Percentiles rank a stretch among this genome's conserved stretches.
Evolutionary conservation across 2,888 invertebrate species (phyloP).

Genomic region (Imbricaverruca yamaguchii): DNA sequence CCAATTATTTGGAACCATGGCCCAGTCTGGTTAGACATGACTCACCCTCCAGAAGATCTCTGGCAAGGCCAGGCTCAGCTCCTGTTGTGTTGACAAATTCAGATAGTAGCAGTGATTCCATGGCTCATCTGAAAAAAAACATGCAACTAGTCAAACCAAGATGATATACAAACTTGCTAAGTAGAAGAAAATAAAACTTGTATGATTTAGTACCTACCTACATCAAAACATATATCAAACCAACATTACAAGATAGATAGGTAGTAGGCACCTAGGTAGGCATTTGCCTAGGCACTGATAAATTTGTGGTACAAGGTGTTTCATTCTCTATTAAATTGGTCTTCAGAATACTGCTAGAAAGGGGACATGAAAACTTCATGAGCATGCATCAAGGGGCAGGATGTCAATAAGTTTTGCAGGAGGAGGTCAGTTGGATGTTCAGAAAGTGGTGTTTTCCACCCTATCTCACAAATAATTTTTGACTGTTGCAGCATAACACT

Average conservation of each 20-base stretch:
- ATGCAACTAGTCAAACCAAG: not conserved
- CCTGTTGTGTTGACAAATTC: constrained; percentile 23
- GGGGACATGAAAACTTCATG: no score
- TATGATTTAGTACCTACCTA: not conserved
- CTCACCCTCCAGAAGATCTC: constrained; percentile 23
- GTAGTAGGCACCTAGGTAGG: no score
- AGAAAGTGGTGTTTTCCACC: no score
- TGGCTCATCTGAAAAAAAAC: not conserved
- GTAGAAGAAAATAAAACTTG: not conserved
- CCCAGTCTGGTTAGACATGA: not conserved
- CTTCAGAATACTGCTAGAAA: no score
- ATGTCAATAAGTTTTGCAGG: no score
- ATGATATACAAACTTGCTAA: not conserved
- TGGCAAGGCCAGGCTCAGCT: constrained; percentile 17
- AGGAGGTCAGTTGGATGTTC: no score
- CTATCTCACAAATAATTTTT: not conserved
- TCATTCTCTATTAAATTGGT: no score
- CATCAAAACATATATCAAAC: not conserved
- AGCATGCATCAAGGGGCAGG: no score
- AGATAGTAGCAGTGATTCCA: not conserved
- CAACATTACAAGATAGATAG: not conserved
- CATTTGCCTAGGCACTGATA: no score
- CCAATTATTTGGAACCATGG: no score
- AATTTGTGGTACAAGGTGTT: no score
- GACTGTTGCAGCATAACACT: no score